Conservation (phyloP, 2,888 invertebrate genomes). For the Brenthis ino region DNA sequence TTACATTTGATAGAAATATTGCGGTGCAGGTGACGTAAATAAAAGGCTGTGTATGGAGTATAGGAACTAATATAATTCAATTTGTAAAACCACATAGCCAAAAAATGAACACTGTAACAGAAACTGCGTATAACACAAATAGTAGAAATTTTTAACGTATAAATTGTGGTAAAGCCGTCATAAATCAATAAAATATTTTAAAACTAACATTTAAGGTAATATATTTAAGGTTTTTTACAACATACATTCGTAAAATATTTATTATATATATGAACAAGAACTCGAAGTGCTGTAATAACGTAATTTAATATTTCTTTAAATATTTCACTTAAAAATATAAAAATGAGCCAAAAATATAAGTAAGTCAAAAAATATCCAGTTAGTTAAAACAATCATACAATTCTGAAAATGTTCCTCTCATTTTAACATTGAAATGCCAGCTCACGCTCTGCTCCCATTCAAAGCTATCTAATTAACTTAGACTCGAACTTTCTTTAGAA, state of each 20-base stretch:
- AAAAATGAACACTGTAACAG: not conserved
- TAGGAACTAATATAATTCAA: conserved; percentile 15
- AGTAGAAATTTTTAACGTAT: too few relatives aligned
- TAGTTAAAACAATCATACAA: conserved; percentile 1
- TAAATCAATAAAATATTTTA: too few relatives aligned
- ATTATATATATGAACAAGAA: not conserved
- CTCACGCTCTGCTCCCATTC: conserved; percentile 17
- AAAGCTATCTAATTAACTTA: conserved; percentile 22
- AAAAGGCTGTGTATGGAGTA: conserved; percentile 14
- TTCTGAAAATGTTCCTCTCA: not conserved
- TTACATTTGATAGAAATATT: conserved; percentile 25
- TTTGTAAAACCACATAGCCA: conserved; percentile 1
- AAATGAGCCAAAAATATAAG: not conserved
- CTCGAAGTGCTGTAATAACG: too few relatives aligned
- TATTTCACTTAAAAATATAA: not conserved
- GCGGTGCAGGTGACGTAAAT: conserved; percentile 19
- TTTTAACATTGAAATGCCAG: conserved; percentile 4
- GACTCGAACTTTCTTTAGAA: conserved; percentile 18
- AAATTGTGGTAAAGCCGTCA: too few relatives aligned
- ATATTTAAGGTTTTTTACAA: too few relatives aligned
- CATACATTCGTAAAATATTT: too few relatives aligned
- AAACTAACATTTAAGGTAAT: too few relatives aligned
- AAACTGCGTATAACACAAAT: too few relatives aligned
- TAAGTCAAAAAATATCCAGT: not conserved
- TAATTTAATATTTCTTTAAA: too few relatives aligned